A percentile compares a stretch with the other conserved stretches of the same genome.
These are phyloP conservation scores for Malurus melanocephalus DNA, from an alignment of 2,113 vertebrate genomes.

Conservation along the genomic window DNA sequence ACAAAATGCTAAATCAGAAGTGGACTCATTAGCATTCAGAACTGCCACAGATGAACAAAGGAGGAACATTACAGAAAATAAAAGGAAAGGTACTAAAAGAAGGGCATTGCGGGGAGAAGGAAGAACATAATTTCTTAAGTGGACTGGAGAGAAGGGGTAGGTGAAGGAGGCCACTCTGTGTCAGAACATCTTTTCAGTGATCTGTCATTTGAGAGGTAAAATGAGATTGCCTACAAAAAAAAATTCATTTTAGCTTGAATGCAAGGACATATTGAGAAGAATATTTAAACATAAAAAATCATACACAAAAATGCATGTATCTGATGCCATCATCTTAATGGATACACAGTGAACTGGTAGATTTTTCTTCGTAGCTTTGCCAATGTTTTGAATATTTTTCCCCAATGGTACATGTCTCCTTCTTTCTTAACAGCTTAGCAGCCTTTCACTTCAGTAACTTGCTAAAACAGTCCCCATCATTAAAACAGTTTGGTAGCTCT, in stretches of 20 bases:
- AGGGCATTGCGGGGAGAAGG: neutral
- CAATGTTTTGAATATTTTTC: neutral
- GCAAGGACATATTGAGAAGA: neutral
- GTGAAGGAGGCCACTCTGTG: slow-evolving; percentile 11
- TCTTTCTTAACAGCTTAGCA: neutral
- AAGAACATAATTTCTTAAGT: slow-evolving; percentile 57
- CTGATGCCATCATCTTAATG: neutral
- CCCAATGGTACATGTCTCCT: neutral
- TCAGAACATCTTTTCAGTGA: slow-evolving; percentile 7
- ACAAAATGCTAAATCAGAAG: slow-evolving; percentile 36
- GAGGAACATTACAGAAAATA: slow-evolving; percentile 31
- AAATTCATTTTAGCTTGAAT: slow-evolving; percentile 22
- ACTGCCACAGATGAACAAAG: neutral
- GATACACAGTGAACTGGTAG: neutral
- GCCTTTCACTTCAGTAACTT: neutral
- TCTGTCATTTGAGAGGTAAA: neutral
- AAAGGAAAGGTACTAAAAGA: slow-evolving; percentile 35
- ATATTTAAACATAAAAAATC: neutral
- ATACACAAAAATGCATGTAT: neutral
- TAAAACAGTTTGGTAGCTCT: neutral
- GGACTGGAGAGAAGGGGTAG: neutral
- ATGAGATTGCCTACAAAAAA: neutral
- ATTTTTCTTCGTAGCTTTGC: neutral
- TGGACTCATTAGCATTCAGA: slow-evolving; percentile 54
- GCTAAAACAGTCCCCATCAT: neutral